Conservation (phyloP, 2,888 invertebrate genomes). For the Rhagonycha lutea region DNA sequence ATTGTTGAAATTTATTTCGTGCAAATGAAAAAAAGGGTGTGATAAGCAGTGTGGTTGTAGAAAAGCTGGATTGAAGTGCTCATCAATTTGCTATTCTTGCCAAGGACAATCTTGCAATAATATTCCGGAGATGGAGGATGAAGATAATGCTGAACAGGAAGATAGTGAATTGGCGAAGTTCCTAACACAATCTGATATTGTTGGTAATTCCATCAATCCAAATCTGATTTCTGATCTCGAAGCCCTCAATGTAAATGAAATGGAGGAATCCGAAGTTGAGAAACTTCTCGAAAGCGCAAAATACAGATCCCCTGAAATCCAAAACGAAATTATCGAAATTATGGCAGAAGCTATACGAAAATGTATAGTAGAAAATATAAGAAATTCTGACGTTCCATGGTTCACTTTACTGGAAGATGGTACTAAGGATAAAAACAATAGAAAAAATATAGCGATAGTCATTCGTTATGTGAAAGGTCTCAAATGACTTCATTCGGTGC, state of each 20-base stretch:
- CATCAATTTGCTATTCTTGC: background rate
- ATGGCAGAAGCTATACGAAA: background rate
- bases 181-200: no score
- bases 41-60: background rate
- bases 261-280: no score
- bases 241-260: no score
- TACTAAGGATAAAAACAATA: background rate
- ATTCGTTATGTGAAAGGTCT: background rate
- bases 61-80: background rate
- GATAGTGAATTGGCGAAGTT: no score
- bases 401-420: background rate
- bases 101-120: background rate
- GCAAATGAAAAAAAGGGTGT: slow-evolving; percentile 1
- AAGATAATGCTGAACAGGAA: background rate
- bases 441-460: background rate
- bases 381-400: background rate
- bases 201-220: no score
- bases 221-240: no score
- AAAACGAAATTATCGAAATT: background rate
- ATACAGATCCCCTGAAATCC: background rate
- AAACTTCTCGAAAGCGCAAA: no score
- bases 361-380: background rate
- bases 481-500: no score
- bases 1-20: background rate
- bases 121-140: background rate